phyloP scores from a whole-genome alignment of 2,113 vertebrate genomes.

The Pteropus alecto region DNA sequence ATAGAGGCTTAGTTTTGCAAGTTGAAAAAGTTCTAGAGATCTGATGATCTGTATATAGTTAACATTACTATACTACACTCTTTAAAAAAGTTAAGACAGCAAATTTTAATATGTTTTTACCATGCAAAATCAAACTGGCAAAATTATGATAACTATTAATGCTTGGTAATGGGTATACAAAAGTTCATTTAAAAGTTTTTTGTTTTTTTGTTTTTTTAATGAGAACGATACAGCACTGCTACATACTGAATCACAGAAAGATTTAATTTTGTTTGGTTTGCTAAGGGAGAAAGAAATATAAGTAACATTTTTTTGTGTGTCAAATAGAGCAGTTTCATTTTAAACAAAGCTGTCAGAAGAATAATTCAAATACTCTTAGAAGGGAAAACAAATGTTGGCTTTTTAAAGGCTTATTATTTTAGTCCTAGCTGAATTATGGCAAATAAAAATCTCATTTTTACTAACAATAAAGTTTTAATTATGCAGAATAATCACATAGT shows the following conservation, averaged over 20 bases:
- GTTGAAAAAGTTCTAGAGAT: neutral
- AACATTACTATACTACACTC: neutral
- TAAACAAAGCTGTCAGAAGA: conserved; percentile 29
- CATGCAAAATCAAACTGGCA: neutral
- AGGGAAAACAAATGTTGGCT: conserved; percentile 31
- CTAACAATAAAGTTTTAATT: conserved; percentile 48
- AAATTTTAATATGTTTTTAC: neutral
- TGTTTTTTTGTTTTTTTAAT: neutral
- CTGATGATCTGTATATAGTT: neutral
- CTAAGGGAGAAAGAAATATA: conserved; percentile 22
- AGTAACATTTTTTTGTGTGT: neutral
- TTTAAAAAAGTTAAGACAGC: neutral
- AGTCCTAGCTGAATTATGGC: neutral
- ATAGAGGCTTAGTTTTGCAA: neutral
- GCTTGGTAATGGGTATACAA: neutral
- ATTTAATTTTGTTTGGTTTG: conserved; percentile 26
- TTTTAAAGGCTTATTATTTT: conserved; percentile 31
- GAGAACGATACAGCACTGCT: neutral
- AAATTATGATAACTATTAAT: neutral
- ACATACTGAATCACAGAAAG: neutral
- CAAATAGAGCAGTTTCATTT: conserved; percentile 30
- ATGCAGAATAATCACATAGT: neutral
- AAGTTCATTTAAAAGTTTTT: neutral
- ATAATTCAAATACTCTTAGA: neutral
- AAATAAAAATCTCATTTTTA: conserved; percentile 53